These are phyloP conservation scores for Chelonus formosanus DNA, from an alignment of 2,888 invertebrate genomes.

Conservation along the genomic window DNA sequence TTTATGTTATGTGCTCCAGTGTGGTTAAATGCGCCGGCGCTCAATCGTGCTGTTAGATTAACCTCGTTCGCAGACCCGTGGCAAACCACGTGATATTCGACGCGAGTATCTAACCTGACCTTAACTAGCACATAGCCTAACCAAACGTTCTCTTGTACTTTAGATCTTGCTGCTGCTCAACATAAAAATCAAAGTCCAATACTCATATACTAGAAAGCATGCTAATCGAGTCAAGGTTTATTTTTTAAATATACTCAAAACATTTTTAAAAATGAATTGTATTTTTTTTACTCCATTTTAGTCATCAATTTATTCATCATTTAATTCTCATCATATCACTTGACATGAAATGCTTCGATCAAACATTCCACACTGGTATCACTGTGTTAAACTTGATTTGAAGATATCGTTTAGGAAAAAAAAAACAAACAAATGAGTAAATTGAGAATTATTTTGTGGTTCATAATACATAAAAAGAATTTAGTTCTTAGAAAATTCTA, in stretches of 20 bases:
- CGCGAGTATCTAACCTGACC: slow-evolving; percentile 54
- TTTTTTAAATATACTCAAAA: background rate
- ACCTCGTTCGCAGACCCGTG: slow-evolving; percentile 60
- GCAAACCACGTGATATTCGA: slow-evolving; percentile 58
- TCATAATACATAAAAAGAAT: too few relatives aligned
- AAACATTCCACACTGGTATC: slow-evolving; percentile 8
- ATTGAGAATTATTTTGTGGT: too few relatives aligned
- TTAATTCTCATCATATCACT: too few relatives aligned
- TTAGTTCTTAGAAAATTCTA: too few relatives aligned
- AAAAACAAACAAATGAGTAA: too few relatives aligned
- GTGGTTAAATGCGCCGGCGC: slow-evolving; percentile 55
- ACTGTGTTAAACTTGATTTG: slow-evolving; percentile 3
- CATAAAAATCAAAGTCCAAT: slow-evolving; percentile 31
- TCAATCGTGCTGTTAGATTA: slow-evolving; percentile 52
- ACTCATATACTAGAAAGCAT: slow-evolving; percentile 13
- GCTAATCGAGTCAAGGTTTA: slow-evolving; percentile 14
- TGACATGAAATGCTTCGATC: slow-evolving; percentile 2
- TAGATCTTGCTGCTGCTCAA: slow-evolving; percentile 20
- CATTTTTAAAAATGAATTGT: too few relatives aligned
- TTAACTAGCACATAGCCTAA: slow-evolving; percentile 22
- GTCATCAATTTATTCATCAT: background rate
- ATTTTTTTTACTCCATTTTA: slow-evolving; percentile 24
- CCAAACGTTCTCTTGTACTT: slow-evolving; percentile 28
- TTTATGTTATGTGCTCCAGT: slow-evolving; percentile 16
- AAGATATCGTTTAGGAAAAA: slow-evolving; percentile 1